Base-by-base conservation (phyloP, 2,113 vertebrate genomes). In the Tachuris rubrigastra region DNA sequence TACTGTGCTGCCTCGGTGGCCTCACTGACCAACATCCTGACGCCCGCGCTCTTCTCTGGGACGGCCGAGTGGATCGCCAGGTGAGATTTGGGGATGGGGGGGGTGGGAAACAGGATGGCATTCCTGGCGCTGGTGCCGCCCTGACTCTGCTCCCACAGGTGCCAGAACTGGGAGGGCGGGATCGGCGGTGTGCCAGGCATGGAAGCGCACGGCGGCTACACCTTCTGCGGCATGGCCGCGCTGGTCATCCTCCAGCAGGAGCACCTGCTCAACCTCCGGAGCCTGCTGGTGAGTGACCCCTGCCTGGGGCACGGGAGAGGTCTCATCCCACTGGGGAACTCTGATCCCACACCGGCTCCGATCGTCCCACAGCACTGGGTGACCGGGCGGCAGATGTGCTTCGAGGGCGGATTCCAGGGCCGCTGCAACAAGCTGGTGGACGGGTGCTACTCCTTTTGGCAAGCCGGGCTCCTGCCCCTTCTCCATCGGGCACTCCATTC, bases 361-460 rank as follows among this genome's bases (percentile, higher is more conserved):
- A 46, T 42, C 66, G 5, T 94, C 50, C 28, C 10, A 1, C 97
- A 99, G 99, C 98, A 98, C 92, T 99, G 99, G 99, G 99, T 99
- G 85, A 98, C 99, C 3, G 96, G 99, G 95, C 98, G 98, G 88
- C 99, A 99, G 97, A 99, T 99, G 99, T 96, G 98, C 4, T 99
- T 99, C 5, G 99, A 99, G 97, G 99, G 99, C 0, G 99, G 99
- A 20, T 99, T 99, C 97, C 99, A 99, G 93, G 99, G 99, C 17
- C 99, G 99, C 89, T 99, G 99, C 87, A 99, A 99, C 94, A 99
- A 99, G 97, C 98, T 99, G 97, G 99, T 99, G 97, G 99, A 99
- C 1, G 99, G 99, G 66, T 99, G 99, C 97, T 99, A 99, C 97
- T 99, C 99, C 30, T 99, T 99, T 97, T 99, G 99, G 99, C 99